Percentiles rank a stretch among this genome's conserved stretches.
phyloP scores from a whole-genome alignment of 2,113 vertebrate species.

The Tachuris rubrigastra region DNA sequence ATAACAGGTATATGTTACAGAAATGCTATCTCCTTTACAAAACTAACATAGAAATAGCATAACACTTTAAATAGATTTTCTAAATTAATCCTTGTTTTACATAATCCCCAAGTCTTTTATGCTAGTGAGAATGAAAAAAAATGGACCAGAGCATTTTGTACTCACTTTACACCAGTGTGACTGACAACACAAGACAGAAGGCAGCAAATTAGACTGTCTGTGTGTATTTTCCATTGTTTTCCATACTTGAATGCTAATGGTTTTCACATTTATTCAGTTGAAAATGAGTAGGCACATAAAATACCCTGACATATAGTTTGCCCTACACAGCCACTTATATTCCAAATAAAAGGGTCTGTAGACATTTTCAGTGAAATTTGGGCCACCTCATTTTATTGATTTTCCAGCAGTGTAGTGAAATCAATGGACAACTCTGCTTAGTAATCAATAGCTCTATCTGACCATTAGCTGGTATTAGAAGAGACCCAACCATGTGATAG shows the following conservation, averaged over 20 bases:
- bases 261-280: not conserved
- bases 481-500: not conserved
- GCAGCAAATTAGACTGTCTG: not conserved
- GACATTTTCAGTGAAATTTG: not conserved
- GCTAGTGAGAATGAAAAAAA: not conserved
- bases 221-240: not conserved
- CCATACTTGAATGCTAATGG: not conserved
- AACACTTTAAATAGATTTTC: not conserved
- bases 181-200: not conserved
- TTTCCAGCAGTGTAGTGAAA: constrained; percentile 25
- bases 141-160: not conserved
- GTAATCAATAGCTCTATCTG: constrained; percentile 32
- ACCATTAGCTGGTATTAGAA: constrained; percentile 3
- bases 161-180: not conserved
- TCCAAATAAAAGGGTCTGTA: not conserved
- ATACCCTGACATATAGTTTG: not conserved
- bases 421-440: constrained; percentile 17
- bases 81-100: not conserved
- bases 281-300: not conserved
- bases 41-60: not conserved
- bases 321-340: not conserved
- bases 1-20: not conserved
- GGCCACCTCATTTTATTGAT: constrained; percentile 8
- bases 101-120: not conserved
- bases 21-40: not conserved